Conservation (phyloP, 2,888 invertebrate genomes). For the Neria commutata region DNA sequence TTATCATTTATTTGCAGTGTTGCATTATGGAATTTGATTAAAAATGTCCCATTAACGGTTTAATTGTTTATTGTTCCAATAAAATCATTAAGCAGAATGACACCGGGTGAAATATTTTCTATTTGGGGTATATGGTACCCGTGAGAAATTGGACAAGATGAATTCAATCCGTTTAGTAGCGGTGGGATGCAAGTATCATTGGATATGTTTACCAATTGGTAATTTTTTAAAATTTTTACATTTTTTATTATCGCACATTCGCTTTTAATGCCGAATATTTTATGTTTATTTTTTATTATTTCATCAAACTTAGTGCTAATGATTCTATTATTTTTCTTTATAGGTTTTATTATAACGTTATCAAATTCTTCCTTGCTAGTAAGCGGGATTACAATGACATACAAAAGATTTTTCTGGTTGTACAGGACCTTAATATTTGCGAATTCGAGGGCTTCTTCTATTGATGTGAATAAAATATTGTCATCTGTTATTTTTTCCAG, state of each 20-base stretch:
- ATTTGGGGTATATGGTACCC: slow-evolving; percentile 6
- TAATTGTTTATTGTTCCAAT: slow-evolving; percentile 7
- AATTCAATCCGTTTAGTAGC: not conserved
- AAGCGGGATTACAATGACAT: not conserved
- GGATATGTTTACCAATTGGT: not conserved
- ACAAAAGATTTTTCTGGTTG: not conserved
- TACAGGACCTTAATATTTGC: not conserved
- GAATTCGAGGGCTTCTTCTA: not conserved
- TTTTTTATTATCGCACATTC: not conserved
- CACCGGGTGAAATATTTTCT: slow-evolving; percentile 8
- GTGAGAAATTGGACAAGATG: not conserved
- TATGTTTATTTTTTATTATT: not conserved
- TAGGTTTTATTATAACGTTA: not conserved
- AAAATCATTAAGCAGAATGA: slow-evolving; percentile 15
- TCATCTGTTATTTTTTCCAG: not conserved
- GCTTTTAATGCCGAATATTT: not conserved
- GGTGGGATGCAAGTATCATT: not conserved
- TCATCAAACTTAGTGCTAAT: not conserved
- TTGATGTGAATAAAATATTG: not conserved
- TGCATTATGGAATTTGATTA: slow-evolving; percentile 13
- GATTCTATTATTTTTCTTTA: not conserved
- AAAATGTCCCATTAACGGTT: slow-evolving; percentile 8
- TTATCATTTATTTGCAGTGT: slow-evolving; percentile 12
- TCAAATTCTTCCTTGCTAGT: not conserved
- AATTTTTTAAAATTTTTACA: not conserved